phyloP scores from a whole-genome alignment of 2,113 vertebrate genomes.

The Peromyscus californicus region DNA sequence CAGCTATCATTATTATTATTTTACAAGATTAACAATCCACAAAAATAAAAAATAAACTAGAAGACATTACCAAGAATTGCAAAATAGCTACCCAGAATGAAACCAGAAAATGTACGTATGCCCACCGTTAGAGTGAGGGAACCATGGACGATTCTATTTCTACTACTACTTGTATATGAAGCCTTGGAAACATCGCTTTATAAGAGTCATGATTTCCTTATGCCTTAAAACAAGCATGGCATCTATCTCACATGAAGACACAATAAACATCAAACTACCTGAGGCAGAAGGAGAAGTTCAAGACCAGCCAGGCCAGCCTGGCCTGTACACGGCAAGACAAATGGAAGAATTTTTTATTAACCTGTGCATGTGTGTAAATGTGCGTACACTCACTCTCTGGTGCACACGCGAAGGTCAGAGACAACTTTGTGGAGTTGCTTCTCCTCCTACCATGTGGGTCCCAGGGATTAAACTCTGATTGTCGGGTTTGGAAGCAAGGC shows the following conservation, averaged over 20 bases:
- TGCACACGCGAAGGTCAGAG: not conserved
- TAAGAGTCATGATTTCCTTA: slow-evolving; percentile 38
- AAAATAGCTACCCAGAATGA: slow-evolving; percentile 33
- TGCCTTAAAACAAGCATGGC: slow-evolving; percentile 41
- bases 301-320: not conserved
- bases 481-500: not conserved
- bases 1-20: slow-evolving; percentile 49
- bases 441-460: not conserved
- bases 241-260: slow-evolving; percentile 49
- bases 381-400: not conserved
- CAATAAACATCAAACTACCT: slow-evolving; percentile 25
- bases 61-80: slow-evolving; percentile 54
- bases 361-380: not conserved
- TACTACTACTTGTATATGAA: not conserved
- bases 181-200: slow-evolving; percentile 20
- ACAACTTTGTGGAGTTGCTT: not conserved
- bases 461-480: not conserved
- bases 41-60: slow-evolving; percentile 63
- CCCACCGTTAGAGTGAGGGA: not conserved
- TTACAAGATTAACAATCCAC: slow-evolving; percentile 62
- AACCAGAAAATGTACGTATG: not conserved
- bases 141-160: slow-evolving; percentile 22
- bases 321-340: not conserved
- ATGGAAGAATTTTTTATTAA: not conserved
- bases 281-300: not conserved